Evolutionary conservation across 2,113 vertebrate species (phyloP), one percentile per base, ranked within the genome.

Genomic region (Sylvia atricapilla): DNA sequence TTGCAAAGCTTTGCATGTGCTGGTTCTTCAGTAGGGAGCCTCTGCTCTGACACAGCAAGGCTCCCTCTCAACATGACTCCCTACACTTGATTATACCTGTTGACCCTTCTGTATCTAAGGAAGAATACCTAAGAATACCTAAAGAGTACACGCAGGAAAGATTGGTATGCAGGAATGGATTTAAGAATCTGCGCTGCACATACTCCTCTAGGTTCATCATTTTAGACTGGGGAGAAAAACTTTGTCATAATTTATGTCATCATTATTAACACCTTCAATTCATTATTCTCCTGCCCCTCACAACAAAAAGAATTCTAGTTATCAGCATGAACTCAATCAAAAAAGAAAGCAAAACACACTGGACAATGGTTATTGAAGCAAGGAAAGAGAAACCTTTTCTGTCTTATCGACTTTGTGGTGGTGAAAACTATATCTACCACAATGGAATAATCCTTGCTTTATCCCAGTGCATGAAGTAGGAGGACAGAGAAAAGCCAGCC

Each of bases 21-120:
- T 92, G 31, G 27, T 94, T 93, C 86, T 95, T 92, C 92, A 73
- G 86, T 84, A 92, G 95, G 96, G 87, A 93, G 80, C 69, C 82
- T 78, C 84, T 90, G 62, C 90, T 95, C 79, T 92, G 66, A 79
- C 88, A 92, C 90, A 89, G 95, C 86, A 95, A 94, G 88, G 80
- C n/a, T 92, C 41, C 66, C 64, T 93, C 90, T 84, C 93, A 81
- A 62, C 69, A 53, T 62, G 88, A 92, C 60, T 93, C 62, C 31
- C 58, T 66, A 35, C 80, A 84, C 83, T 82, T 94, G 80, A 75
- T 92, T 79, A 69, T 74, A 90, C 92, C 83, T 93, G 92, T 95
- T 95, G 95, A 92, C 66, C 55, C 28, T 73, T 87, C 6, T 31
- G 43, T 44, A 14, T 49, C 49, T 78, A 58, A 84, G 41, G 28